Base-by-base conservation (phyloP, 2,888 invertebrate species). In the Maniola hyperantus region DNA sequence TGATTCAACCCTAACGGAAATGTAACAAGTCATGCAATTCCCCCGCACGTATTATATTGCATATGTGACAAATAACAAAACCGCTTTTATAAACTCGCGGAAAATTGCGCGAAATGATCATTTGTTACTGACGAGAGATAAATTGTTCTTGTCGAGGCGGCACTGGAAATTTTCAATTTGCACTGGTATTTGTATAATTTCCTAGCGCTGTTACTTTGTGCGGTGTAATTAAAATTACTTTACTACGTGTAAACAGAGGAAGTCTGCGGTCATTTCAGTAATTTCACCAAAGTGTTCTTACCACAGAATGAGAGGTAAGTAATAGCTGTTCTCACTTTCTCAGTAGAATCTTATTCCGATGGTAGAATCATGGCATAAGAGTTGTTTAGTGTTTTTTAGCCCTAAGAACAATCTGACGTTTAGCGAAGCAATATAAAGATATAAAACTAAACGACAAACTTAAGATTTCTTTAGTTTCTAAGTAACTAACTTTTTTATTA, bases 151-250 rank as follows among this genome's bases (percentile, higher is more conserved):
- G 63, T 65, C 57, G 53, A 44, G 58, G 64, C 58, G 72, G 65
- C 67, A 54, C 51, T 62, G 70, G 65, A 67, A 73, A 69, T 72
- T 73, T 74, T 73, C 73, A 72, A 74, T 74, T 72, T 72, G 50
- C 59, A 26, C 36, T 64, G 73, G 73, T 68, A 74, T 74, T 73
- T 68, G 59, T 67, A 65, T 68, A 67, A 68, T 63, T 71, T 50
- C 46, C 39, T 7, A 18, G 11, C 15, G 46, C 48, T 33, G 46
- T 62, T 58, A 55, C 54, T 64, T 64, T 55, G 63, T 58, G 39
- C 11, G 59, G 46, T 18, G 54, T 66, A 66, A 66, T 69, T 66
- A 59, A 66, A 57, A 42, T 57, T 57, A 42, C 57, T 42, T 57
- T 20, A 20, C 11, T 42, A 57, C 13, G 57, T 57, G 57, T 42